Conservation (phyloP, 2,113 vertebrate genomes). For the Aphyosemion australe region DNA sequence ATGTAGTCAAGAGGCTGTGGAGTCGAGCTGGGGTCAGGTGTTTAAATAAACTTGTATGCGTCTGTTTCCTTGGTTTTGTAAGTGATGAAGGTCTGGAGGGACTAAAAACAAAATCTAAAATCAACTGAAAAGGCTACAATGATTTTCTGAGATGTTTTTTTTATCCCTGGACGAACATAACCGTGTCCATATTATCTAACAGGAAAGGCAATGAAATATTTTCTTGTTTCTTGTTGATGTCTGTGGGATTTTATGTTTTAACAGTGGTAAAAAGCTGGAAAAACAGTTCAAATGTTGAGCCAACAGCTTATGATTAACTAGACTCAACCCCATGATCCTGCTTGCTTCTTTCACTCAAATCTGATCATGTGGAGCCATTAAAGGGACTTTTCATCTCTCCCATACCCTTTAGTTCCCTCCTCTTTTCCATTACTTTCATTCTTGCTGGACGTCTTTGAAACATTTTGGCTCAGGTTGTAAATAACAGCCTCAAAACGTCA, state of each 20-base stretch:
- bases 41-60: no score
- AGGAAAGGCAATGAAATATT: not conserved
- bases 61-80: no score
- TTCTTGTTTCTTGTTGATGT: not conserved
- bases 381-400: conserved; percentile 1
- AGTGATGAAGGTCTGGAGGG: no score
- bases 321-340: conserved; percentile 32
- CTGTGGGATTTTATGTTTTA: not conserved
- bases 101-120: no score
- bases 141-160: no score
- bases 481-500: not conserved
- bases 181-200: no score
- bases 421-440: not conserved
- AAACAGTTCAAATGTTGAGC: not conserved
- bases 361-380: conserved; percentile 23
- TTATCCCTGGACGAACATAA: no score
- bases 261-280: not conserved
- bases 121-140: no score
- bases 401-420: not conserved
- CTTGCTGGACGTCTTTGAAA: not conserved
- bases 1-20: no score
- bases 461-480: not conserved
- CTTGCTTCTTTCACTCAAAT: conserved; percentile 15
- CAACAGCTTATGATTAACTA: conserved; percentile 20
- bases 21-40: no score